Evolutionary conservation across 2,797 vertebrate species (phyloP).

Genomic region (Leptatherina wallacei): DNA sequence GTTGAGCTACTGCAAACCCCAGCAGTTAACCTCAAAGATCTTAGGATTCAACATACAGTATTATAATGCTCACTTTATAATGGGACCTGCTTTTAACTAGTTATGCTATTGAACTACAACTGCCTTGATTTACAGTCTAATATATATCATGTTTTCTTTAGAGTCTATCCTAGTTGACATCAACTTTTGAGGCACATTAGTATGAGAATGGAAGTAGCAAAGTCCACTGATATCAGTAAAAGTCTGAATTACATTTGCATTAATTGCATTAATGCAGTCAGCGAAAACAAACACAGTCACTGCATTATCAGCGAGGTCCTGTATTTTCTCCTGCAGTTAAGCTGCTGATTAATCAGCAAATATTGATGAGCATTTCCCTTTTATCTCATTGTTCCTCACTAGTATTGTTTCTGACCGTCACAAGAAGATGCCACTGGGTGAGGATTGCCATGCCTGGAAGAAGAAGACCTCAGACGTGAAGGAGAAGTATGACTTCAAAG

Average conservation of each 20-base stretch:
- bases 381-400: conserved; percentile 41
- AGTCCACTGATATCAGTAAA: background rate
- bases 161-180: background rate
- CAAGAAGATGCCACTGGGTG: conserved; percentile 86
- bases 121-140: background rate
- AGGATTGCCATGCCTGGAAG: conserved; percentile 84
- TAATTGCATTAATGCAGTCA: background rate
- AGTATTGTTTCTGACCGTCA: conserved; percentile 79
- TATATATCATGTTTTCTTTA: background rate
- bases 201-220: background rate
- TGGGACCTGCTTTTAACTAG: background rate
- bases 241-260: background rate
- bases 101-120: background rate
- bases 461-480: conserved; percentile 85
- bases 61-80: background rate
- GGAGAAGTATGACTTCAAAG: conserved; percentile 87
- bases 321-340: conserved; percentile 3
- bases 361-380: conserved; percentile 29
- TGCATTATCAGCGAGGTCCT: conserved; percentile 1
- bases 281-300: background rate
- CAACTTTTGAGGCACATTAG: background rate
- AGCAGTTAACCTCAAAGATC: background rate
- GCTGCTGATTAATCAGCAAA: background rate
- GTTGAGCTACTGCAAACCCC: background rate
- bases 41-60: background rate